phyloP scores from a whole-genome alignment of 2,797 vertebrate genomes.

The Nannoperca australis region DNA sequence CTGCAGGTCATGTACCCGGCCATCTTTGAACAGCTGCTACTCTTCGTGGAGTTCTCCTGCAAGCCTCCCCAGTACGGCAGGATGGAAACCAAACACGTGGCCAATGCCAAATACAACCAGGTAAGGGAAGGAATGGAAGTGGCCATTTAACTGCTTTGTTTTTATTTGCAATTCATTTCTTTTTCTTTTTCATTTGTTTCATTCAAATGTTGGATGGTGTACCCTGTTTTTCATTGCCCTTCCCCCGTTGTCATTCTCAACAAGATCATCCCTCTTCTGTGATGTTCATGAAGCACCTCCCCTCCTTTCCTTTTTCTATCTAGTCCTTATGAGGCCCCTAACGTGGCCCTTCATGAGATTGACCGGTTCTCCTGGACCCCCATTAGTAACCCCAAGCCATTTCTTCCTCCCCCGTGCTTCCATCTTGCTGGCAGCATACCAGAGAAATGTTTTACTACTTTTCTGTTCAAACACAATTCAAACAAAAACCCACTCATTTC shows the following conservation, averaged over 20 bases:
- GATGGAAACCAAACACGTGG: conserved; percentile 98
- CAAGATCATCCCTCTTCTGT: conserved; percentile 47
- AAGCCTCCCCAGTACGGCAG: conserved; percentile 98
- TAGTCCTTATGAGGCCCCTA: conserved; percentile 32
- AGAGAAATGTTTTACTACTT: conserved; percentile 27
- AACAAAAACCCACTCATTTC: neutral
- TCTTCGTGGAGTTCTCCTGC: conserved; percentile 98
- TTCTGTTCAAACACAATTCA: conserved; percentile 30
- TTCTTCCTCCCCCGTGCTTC: conserved; percentile 21
- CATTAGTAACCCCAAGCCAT: conserved; percentile 33
- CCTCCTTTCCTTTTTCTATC: neutral
- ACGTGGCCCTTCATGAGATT: conserved; percentile 22
- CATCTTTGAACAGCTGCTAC: conserved; percentile 96
- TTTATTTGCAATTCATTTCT: conserved; percentile 26
- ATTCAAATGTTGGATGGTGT: conserved; percentile 8
- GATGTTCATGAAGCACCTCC: conserved; percentile 24
- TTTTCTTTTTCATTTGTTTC: conserved; percentile 40
- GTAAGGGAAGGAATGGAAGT: conserved; percentile 71
- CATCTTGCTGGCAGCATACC: conserved; percentile 22
- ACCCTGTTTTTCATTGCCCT: conserved; percentile 14
- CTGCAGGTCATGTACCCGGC: conserved; percentile 99
- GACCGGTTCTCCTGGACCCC: conserved; percentile 30
- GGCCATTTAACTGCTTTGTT: neutral
- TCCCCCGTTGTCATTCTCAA: conserved; percentile 34
- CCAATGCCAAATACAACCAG: conserved; percentile 99